Conservation (phyloP, 2,797 vertebrate species). For the Trachurus trachurus region DNA sequence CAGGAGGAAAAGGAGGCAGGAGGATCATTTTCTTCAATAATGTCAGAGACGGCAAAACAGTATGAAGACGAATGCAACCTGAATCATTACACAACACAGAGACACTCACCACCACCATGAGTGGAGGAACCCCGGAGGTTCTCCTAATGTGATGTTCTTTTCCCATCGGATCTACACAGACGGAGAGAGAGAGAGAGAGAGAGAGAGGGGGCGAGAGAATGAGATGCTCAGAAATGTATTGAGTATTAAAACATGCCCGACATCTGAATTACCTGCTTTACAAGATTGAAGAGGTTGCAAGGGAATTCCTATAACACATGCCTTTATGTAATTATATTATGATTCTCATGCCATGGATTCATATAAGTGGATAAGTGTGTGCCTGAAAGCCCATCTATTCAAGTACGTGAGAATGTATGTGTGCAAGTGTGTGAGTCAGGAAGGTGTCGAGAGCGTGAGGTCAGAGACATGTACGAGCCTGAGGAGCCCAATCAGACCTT, state of each 20-base stretch:
- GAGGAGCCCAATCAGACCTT: slow-evolving; percentile 52
- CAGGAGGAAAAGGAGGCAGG: slow-evolving; percentile 7
- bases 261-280: slow-evolving; percentile 67
- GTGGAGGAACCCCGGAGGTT: slow-evolving; percentile 98
- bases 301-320: slow-evolving; percentile 62
- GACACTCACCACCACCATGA: slow-evolving; percentile 99
- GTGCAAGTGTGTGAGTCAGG: slow-evolving; percentile 13
- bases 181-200: slow-evolving; percentile 30
- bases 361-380: slow-evolving; percentile 72
- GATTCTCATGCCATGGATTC: slow-evolving; percentile 51
- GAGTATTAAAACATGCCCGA: slow-evolving; percentile 53
- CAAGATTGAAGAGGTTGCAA: slow-evolving; percentile 52
- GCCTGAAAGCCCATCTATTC: slow-evolving; percentile 48
- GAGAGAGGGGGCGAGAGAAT: slow-evolving; percentile 17
- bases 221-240: slow-evolving; percentile 47
- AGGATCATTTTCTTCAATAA: slow-evolving; percentile 37
- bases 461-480: slow-evolving; percentile 60
- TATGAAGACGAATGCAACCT: slow-evolving; percentile 26
- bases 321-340: slow-evolving; percentile 71
- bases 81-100: slow-evolving; percentile 31
- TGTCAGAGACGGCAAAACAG: slow-evolving; percentile 32
- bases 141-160: slow-evolving; percentile 99
- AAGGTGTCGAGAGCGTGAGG: slow-evolving; percentile 47
- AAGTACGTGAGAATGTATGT: slow-evolving; percentile 18
- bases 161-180: slow-evolving; percentile 97